Percentiles rank a stretch among this genome's conserved stretches.
phyloP scores from a whole-genome alignment of 2,113 vertebrate species.

The Alligator sinensis region DNA sequence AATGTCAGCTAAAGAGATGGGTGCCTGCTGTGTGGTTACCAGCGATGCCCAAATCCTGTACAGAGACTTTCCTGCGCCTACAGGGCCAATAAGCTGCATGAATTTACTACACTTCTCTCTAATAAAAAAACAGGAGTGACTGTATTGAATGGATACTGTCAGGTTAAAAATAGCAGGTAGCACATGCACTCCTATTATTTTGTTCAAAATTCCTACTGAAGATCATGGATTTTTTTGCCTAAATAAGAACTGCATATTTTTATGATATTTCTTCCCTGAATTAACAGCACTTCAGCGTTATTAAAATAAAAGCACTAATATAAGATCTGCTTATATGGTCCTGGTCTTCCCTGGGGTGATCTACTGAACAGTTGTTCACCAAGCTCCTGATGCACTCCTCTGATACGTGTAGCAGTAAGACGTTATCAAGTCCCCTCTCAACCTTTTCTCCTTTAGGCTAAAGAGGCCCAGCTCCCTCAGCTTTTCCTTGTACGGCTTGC shows the following conservation, averaged over 20 bases:
- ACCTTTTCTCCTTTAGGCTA: no score
- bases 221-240: neutral
- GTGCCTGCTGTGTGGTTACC: neutral
- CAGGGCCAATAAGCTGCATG: neutral
- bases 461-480: no score
- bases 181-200: neutral
- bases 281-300: neutral
- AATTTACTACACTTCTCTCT: neutral
- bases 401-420: no score
- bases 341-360: no score
- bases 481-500: no score
- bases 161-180: neutral
- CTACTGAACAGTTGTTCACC: no score
- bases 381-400: no score
- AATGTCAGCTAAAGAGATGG: neutral
- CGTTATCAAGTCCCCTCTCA: no score
- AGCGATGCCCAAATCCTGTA: neutral
- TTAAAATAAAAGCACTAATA: neutral
- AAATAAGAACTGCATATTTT: neutral
- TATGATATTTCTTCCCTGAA: neutral
- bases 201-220: neutral
- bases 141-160: neutral
- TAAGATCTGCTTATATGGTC: neutral
- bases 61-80: neutral
- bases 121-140: neutral